Conservation (phyloP, 1,140 invertebrate species). For the Rhagoletis zephyria region DNA sequence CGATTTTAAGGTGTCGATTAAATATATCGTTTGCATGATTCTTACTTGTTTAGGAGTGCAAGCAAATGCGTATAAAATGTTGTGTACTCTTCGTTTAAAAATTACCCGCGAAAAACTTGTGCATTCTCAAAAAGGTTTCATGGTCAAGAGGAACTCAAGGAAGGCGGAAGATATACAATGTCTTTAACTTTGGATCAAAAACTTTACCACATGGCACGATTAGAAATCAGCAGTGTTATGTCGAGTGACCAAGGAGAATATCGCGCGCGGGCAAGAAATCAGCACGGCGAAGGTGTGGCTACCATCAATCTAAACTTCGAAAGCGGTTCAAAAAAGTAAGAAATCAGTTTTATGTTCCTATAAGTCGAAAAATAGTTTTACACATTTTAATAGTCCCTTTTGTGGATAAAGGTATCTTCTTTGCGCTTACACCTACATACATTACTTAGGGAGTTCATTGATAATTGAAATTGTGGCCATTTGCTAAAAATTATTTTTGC, state of each 20-base stretch:
- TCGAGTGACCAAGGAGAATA: slow-evolving; percentile 93
- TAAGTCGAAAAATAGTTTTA: neutral
- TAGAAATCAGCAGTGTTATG: slow-evolving; percentile 88
- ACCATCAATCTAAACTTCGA: slow-evolving; percentile 97
- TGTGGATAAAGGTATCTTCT: neutral
- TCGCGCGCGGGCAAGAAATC: slow-evolving; percentile 92
- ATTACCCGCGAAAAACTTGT: neutral
- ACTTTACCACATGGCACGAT: slow-evolving; percentile 88
- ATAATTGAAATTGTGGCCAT: too few relatives aligned
- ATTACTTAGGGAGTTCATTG: neutral
- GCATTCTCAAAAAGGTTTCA: slow-evolving; percentile 83
- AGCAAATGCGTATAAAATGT: neutral
- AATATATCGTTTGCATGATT: neutral
- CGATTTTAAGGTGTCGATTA: too few relatives aligned
- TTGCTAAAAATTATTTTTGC: too few relatives aligned
- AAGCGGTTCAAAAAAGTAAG: slow-evolving; percentile 90
- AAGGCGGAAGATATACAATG: slow-evolving; percentile 84
- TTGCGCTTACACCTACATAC: neutral
- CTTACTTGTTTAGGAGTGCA: neutral
- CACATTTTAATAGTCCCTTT: neutral
- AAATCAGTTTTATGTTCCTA: neutral
- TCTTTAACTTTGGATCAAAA: slow-evolving; percentile 88
- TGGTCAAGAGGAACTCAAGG: slow-evolving; percentile 84
- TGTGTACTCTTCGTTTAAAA: neutral
- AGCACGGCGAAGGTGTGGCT: slow-evolving; percentile 90